These are phyloP conservation scores for Lepidurus apus DNA, from an alignment of 1,140 invertebrate species.

Conservation along the genomic window DNA sequence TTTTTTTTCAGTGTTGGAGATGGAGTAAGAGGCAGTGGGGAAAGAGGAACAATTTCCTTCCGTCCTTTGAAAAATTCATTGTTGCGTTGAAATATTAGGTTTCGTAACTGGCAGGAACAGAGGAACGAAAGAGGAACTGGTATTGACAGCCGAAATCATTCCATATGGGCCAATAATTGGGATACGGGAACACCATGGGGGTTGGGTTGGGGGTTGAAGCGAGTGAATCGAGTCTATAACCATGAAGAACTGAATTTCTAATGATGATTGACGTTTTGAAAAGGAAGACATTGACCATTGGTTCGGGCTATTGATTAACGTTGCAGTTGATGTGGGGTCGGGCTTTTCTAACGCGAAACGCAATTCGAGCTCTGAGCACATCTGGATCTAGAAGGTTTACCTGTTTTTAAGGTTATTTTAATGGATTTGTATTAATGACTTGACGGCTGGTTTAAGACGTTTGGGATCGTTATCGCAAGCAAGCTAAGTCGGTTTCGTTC, in stretches of 20 bases:
- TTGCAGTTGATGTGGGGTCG: neutral
- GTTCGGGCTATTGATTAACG: neutral
- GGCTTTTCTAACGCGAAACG: neutral
- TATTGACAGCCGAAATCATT: constrained; percentile 15
- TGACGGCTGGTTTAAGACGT: no score
- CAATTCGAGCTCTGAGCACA: no score
- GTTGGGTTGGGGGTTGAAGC: neutral
- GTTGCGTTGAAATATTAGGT: neutral
- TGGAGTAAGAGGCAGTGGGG: neutral
- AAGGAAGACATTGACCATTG: constrained; percentile 13
- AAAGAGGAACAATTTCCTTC: no score
- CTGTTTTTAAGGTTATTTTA: no score
- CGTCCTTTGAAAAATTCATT: neutral
- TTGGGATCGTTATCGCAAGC: no score
- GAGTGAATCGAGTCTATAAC: neutral
- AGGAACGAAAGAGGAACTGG: neutral
- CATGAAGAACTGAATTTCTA: neutral
- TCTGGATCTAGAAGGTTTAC: no score
- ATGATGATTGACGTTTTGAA: constrained; percentile 6
- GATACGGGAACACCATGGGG: constrained; percentile 12
- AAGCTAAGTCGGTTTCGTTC: no score
- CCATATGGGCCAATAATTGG: constrained; percentile 14
- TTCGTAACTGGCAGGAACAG: neutral
- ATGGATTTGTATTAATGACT: no score
- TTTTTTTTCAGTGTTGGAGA: neutral